Evolutionary conservation across 2,797 vertebrate genomes (phyloP), one percentile per base, ranked within the genome.

Genomic region (Geotrypetes seraphini): DNA sequence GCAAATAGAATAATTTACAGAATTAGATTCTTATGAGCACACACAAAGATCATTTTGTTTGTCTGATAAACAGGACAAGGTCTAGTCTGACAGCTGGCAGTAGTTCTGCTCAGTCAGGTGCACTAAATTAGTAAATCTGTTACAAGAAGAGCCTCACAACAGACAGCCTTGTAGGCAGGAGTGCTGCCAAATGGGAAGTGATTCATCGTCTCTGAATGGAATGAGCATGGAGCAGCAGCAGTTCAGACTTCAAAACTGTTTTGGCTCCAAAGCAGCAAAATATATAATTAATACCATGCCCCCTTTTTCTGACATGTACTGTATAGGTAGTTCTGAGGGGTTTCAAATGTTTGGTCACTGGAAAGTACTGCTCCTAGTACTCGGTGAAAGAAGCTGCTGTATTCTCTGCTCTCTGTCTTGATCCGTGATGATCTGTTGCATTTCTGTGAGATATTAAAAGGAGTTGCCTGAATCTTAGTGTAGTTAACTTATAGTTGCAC

Each of bases 151-250:
- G 43, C 52, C 47, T 50, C 36, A 16, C 49, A 54, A 35, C 58
- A 55, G 54, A 65, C 55, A 50, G 63, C 50, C 63, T 66, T 69
- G 58, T 54, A 55, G 49, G 44, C 68, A 73, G 61, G 41, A 69
- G 53, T 35, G 29, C 33, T 67, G 65, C 77, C 78, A 81, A 71
- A 76, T 73, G 71, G 75, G 73, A 79, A 71, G 63, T 84, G 79
- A 84, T 74, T 82, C 80, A 82, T 73, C 51, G 74, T 81, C 78
- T 79, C 71, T 66, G 72, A 74, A 70, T 73, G 74, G 63, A 58
- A 74, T 63, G 65, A 72, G 64, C 57, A 62, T 50, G 59, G 58
- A 64, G 60, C 60, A 70, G 60, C 57, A 69, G 47, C 55, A 72
- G 62, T 69, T 68, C 47, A 60, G 69, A 71, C 63, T 60, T 66